Evolutionary conservation across 1,140 invertebrate species (phyloP), one percentile per base, ranked within the genome.

Genomic region (Xylocopa sonorina): DNA sequence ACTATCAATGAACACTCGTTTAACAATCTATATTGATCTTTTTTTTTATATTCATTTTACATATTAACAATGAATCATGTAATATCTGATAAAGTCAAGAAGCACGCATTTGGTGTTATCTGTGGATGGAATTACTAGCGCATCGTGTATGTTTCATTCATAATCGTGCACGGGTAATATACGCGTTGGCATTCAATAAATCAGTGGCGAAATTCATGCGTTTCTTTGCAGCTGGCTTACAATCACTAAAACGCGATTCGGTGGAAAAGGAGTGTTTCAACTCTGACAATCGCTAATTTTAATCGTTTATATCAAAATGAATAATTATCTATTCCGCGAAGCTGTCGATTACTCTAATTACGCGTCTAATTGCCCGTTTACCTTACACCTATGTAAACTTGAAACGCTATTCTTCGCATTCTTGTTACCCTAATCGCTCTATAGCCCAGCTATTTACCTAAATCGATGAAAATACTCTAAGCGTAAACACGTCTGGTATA

Each of bases 81-180:
- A 71, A 75, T 64, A 75, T 57, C 27, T 63, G 18, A n/a, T 69
- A 9, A 78, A 78, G 58, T 34, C 21, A 58, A 14, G 38, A 57
- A 46, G 34, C 50, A 62, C 38, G 55, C 24, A 41, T 63, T 57
- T 55, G 10, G 64, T 48, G 29, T 43, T 58, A 43, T 48, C 24
- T 46, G 46, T 86, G 83, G 79, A 86, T 86, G 80, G 74, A 86
- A 82, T 82, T 69, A n/a, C 48, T 67, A 84, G 73, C 46, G 69
- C 78, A 85, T 64, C 73, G 75, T 85, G 64, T 53, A 57, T n/a
- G n/a, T 81, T 75, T 81, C 41, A 41, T 75, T 69, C 43, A 69
- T 66, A 69, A 7, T 68, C 43, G 41, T 67, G 48, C 6, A n/a
- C 62, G 29, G 46, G 32, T 48, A n/a, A 62, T 71, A 73, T 46